Base-by-base conservation (phyloP, 2,797 vertebrate species). In the Xiphophorus birchmanni region DNA sequence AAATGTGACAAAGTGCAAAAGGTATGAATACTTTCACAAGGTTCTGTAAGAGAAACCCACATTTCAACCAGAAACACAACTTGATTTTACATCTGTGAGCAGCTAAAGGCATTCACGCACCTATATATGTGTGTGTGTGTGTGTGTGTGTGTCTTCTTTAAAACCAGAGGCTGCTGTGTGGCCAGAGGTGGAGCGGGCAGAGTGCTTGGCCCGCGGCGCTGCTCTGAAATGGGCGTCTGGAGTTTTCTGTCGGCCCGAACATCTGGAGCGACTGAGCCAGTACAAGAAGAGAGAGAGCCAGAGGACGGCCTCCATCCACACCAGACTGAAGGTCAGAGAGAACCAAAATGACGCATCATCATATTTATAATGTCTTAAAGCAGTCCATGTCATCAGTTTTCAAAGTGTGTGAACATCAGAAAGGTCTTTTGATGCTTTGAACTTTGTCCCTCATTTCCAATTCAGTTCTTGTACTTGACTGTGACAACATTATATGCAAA, bases 191-290 rank as follows among this genome's bases (percentile, higher is more conserved):
- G 97, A 97, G 90, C 95, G 97, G 87, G 98, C 98, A 0, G 98
- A 99, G 91, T 85, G 93, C 75, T 75, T 99, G 94, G 98, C 98
- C 0, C 95, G 97, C 12, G 98, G 98, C 1, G 96, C 98, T 0
- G 98, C 98, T 12, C 94, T 99, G 80, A 99, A 99, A 94, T 99
- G 98, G 98, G 98, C 98, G 2, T 99, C 98, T 0, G 97, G 97
- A 17, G 95, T 99, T 74, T 99, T 99, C 93, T 98, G 97, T 88
- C 93, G 90, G n/a, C 97, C 98, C 0, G 97, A 99, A 84, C 96
- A 99, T 76, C 93, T 99, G 94, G 96, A 97, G 89, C 94, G 95
- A 15, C 95, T 99, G 3, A 88, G 94, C 76, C 96, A 98, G 73
- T 99, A 99, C 94, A 95, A 91, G 74, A 97, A 95, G 92, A 95